Base-by-base conservation (phyloP, 2,113 vertebrate genomes). In the Pterocles orientalis region DNA sequence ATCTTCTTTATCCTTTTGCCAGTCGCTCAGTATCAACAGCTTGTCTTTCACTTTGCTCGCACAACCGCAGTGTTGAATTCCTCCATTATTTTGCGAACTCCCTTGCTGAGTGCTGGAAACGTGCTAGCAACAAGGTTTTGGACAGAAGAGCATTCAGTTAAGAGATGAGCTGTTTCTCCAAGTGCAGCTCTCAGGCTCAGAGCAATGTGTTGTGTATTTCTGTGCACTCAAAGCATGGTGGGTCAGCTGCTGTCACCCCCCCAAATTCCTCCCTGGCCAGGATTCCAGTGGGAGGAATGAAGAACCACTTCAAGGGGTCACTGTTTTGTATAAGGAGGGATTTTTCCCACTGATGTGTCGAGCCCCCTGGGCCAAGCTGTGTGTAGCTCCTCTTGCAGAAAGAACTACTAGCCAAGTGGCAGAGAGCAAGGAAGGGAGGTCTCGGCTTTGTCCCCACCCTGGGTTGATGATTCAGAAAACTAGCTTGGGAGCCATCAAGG, bases 221-320 rank as follows among this genome's bases (percentile, higher is more conserved):
- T 0, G 0, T 64, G n/a, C 29, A 64, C 29, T 51, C 1, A 2
- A 64, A 61, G 25, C 25, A 28, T 64, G 41, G 50, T 54, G 25
- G 31, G 70, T 85, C 84, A 85, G 61, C 70, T 95, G 79, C 18
- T 89, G 57, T 79, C 41, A 89, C 18, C 16, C 60, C 39, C 16
- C 2, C 4, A 61, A 5, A 82, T 88, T 94, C 50, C 36, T 82
- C 31, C 66, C 50, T 0, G 1, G 33, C 39, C 25, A 72, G 45
- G n/a, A 61, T 91, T 94, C 53, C 70, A 76, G 31, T 41, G 36
- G 56, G 26, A 87, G 19, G 31, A 91, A 72, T 69, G 50, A 85
- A 54, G 31, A 95, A 85, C 72, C 80, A 93, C 76, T 92, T 93
- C 62, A 94, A 94, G 90, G 71, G 31, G 8, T 17, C 66, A 80